Base-by-base conservation (phyloP, 2,113 vertebrate species). In the Rhadina sibilatrix region DNA sequence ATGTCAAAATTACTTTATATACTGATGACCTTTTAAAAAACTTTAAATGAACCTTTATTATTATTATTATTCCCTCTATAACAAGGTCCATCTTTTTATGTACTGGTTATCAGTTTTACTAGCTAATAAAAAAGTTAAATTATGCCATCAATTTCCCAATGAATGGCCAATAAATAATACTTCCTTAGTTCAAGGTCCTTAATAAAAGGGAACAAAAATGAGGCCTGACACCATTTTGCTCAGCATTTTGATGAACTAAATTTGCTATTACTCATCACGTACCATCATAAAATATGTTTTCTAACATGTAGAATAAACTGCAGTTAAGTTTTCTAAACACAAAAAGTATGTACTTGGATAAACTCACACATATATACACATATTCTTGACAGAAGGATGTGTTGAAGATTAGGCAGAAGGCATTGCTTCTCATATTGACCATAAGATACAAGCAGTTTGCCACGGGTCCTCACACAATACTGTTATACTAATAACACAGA, bases 81-180 rank as follows among this genome's bases (percentile, higher is more conserved):
- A 75, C 56, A 90, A 90, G n/a, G 71, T 88, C 60, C 88, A 93
- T 83, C 75, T 91, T 96, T 96, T 94, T 78, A 96, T 87, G 64
- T 64, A 93, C 94, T 93, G 69, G 80, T 95, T 92, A 93, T 90
- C 79, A 88, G 47, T 94, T 96, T 97, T 96, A 94, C 31, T 95
- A 95, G 85, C 35, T 91, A 95, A 94, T 95, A 96, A 94, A 96
- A 96, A 93, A 83, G 50, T 85, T 83, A 88, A 94, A 94, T 65
- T 86, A 85, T 64, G 68, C 71, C 56, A 95, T 96, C 78, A 96
- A 88, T 94, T 96, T 96, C 33, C 14, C 63, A 76, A 35, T 80
- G 64, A 96, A 93, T 70, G 60, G 8, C 82, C 93, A 93, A 95
- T 95, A 95, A 94, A 96, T 96, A 95, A 93, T 77, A 83, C 38